Evolutionary conservation across 2,888 invertebrate genomes (phyloP).

Genomic region (Reticulitermes lucifugus): DNA sequence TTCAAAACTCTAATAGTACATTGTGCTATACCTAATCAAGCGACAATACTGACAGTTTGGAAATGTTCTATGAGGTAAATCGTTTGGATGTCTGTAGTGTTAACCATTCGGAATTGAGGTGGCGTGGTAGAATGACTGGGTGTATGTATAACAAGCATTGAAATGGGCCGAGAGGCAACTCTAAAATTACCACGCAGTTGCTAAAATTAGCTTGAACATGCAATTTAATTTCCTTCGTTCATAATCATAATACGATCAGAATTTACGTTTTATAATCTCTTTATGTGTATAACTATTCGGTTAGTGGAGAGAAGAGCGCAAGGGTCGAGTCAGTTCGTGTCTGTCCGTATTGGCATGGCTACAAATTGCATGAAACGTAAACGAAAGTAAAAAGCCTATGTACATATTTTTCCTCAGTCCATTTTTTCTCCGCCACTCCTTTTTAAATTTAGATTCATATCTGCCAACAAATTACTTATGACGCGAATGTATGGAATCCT

Average conservation of each 20-base stretch:
- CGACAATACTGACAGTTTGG: no score
- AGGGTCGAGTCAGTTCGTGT: no score
- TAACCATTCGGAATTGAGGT: no score
- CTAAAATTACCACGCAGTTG: background rate
- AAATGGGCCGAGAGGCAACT: background rate
- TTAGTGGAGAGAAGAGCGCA: background rate
- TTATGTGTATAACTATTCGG: background rate
- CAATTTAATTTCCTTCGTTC: background rate
- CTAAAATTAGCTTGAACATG: background rate
- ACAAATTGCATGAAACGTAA: no score
- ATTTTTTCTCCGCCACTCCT: background rate
- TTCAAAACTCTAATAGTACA: no score
- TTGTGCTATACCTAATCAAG: no score
- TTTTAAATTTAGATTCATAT: background rate
- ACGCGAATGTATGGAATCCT: background rate
- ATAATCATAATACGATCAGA: background rate
- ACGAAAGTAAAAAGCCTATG: no score
- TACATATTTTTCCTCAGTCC: background rate
- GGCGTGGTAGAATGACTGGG: no score
- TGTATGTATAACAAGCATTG: background rate
- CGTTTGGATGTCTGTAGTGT: no score
- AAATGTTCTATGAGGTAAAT: no score
- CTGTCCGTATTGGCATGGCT: no score
- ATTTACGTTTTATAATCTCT: background rate
- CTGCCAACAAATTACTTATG: background rate